Base-by-base conservation (phyloP, 30 jellyfish, hydroid and myxozoan genomes). In the Aurelia coerulea region DNA sequence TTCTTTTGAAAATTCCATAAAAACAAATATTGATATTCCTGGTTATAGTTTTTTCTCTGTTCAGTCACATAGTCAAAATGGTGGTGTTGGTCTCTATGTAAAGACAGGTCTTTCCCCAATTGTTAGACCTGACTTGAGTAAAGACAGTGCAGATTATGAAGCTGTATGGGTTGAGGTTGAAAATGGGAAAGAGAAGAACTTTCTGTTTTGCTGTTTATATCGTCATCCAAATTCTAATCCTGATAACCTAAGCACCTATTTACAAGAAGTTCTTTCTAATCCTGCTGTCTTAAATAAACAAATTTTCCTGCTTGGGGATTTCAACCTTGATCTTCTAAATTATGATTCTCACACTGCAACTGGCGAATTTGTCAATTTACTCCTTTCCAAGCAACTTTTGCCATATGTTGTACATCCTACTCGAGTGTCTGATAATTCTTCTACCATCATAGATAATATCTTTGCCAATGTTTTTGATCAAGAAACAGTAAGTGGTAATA, bases 261-360 rank as follows among this genome's bases (percentile, higher is more conserved):
- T 54, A 34, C 87, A 77, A 17, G 77, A 73, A 73, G 68, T 16
- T 51, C 62, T 73, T n/a, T 73, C 84, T 50, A 77, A 52, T 77
- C 79, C 87, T 23, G 78, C 87, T 18, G 87, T 77, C 54, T 62
- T 63, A 23, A 77, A 77, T 59, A 62, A 77, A 35, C 87, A 77
- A 59, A 41, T 59, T 8, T 77, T 77, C 33, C 17, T 77, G 6
- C 81, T 70, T 70, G 81, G 81, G 64, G 81, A 70, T 70, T 70
- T 70, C 81, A 70, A 70, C 64, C 41, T 77, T 58, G 62, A 77
- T 11, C 87, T 77, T 42, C 41, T 77, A 41, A 77, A 77, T 19
- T 52, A 56, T 42, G 60, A 77, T 79, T 77, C 87, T 77, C 77
- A 54, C 87, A 52, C 71, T 74, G 60, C 51, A 74, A 52, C 72